A percentile compares a stretch with the other conserved stretches of the same genome.
Evolutionary conservation across 2,888 invertebrate species (phyloP).

Genomic region (Griposia aprilina): DNA sequence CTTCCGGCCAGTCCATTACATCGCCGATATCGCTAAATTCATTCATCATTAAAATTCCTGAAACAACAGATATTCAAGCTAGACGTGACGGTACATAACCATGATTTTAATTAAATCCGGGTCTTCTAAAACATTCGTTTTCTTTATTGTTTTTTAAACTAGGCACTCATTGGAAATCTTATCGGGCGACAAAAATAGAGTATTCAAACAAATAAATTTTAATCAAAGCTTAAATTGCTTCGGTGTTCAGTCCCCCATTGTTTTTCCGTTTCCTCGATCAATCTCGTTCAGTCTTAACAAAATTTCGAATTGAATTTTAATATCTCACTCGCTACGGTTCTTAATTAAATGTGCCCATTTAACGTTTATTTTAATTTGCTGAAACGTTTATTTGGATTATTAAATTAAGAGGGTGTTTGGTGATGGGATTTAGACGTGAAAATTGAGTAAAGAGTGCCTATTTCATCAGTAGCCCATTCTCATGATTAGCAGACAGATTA

Average conservation of each 20-base stretch:
- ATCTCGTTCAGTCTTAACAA: conserved; percentile 72
- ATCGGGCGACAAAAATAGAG: conserved; percentile 75
- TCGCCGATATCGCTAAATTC: conserved; percentile 2
- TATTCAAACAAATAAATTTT: conserved; percentile 84
- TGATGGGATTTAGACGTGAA: background rate
- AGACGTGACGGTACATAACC: conserved; percentile 47
- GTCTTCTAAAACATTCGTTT: conserved; percentile 39
- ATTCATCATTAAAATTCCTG: conserved; percentile 27
- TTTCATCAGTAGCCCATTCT: background rate
- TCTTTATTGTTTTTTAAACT: conserved; percentile 62
- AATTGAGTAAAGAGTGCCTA: background rate
- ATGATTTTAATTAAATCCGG: conserved; percentile 60
- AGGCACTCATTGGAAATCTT: conserved; percentile 63
- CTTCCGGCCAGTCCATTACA: conserved; percentile 29
- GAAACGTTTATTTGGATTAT: conserved; percentile 42
- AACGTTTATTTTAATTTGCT: conserved; percentile 60
- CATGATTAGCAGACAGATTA: background rate
- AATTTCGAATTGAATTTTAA: conserved; percentile 76
- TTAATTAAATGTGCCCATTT: conserved; percentile 64
- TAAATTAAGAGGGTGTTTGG: conserved; percentile 9
- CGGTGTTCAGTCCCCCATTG: conserved; percentile 76
- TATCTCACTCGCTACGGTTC: conserved; percentile 70
- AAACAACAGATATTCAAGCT: conserved; percentile 35
- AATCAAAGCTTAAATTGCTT: conserved; percentile 84
- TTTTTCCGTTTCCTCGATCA: conserved; percentile 74